A percentile compares a stretch with the other conserved stretches of the same genome.
phyloP scores from a whole-genome alignment of 2,888 invertebrate genomes.

The Patella depressa region DNA sequence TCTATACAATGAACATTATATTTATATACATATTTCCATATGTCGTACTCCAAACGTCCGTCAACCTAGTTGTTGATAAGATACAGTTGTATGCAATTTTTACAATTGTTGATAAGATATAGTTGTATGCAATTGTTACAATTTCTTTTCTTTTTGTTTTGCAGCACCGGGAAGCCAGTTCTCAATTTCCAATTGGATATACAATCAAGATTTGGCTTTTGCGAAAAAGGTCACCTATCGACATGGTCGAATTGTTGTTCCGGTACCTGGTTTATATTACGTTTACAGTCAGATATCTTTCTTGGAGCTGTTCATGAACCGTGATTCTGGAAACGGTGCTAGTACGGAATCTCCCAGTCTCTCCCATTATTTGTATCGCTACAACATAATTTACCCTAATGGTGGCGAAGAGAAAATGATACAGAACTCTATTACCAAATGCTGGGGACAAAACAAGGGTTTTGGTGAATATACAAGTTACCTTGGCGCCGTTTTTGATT shows the following conservation, averaged over 20 bases:
- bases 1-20: too few relatives aligned
- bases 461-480: slow-evolving; percentile 65
- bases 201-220: slow-evolving; percentile 59
- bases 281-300: slow-evolving; percentile 63
- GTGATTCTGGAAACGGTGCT: slow-evolving; percentile 31
- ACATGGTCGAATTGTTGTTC: slow-evolving; percentile 60
- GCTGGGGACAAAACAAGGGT: slow-evolving; percentile 56
- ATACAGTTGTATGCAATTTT: too few relatives aligned
- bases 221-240: slow-evolving; percentile 54
- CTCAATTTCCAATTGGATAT: slow-evolving; percentile 56
- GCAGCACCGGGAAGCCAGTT: slow-evolving; percentile 58
- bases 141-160: slow-evolving; percentile 21
- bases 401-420: slow-evolving; percentile 63
- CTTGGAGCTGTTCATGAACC: slow-evolving; percentile 50
- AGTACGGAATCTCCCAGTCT: slow-evolving; percentile 40
- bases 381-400: slow-evolving; percentile 60
- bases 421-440: slow-evolving; percentile 63
- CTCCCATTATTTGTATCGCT: slow-evolving; percentile 60
- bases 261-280: slow-evolving; percentile 59
- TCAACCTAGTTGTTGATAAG: too few relatives aligned
- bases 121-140: too few relatives aligned
- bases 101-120: too few relatives aligned
- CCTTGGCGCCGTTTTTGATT: slow-evolving; percentile 62
- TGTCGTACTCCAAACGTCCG: too few relatives aligned
- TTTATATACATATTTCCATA: too few relatives aligned